Conservation (phyloP, 2,888 invertebrate species). For the Amblyteles armatorius region DNA sequence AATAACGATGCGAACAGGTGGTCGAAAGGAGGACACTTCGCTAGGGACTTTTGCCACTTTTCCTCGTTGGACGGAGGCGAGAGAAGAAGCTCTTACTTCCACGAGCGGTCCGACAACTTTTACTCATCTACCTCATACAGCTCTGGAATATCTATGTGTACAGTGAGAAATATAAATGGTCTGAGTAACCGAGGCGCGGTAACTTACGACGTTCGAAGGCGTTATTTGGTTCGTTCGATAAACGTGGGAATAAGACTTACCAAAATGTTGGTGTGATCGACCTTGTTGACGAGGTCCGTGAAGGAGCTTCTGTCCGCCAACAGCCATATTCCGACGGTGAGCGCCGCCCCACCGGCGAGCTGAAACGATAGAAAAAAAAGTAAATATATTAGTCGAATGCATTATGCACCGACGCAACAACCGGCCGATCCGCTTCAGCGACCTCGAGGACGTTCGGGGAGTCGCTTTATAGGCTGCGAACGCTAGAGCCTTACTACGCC, state of each 20-base stretch:
- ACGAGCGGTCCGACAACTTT: not conserved
- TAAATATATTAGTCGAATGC: slow-evolving; percentile 29
- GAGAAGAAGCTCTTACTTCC: not conserved
- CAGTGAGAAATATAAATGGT: too few relatives aligned
- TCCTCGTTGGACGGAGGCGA: not conserved
- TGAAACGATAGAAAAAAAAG: slow-evolving; percentile 78
- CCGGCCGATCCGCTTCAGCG: slow-evolving; percentile 60
- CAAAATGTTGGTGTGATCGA: slow-evolving; percentile 77
- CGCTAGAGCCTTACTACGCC: slow-evolving; percentile 24
- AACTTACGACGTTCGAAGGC: too few relatives aligned
- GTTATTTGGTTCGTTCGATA: not conserved
- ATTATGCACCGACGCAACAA: slow-evolving; percentile 40
- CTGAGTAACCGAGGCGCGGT: too few relatives aligned
- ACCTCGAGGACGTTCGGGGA: slow-evolving; percentile 58
- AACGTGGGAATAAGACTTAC: slow-evolving; percentile 72
- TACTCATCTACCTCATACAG: not conserved
- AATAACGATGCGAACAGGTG: slow-evolving; percentile 68
- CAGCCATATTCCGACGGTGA: slow-evolving; percentile 90
- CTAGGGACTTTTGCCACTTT: slow-evolving; percentile 11
- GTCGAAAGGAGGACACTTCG: slow-evolving; percentile 57
- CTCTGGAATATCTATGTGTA: too few relatives aligned
- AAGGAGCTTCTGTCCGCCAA: slow-evolving; percentile 89
- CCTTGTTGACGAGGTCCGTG: slow-evolving; percentile 82
- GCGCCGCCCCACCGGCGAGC: slow-evolving; percentile 88
- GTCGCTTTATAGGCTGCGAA: not conserved